A percentile compares a stretch with the other conserved stretches of the same genome.
These are phyloP conservation scores for Polylopha cassiicola DNA, from an alignment of 2,888 invertebrate species.

Conservation along the genomic window DNA sequence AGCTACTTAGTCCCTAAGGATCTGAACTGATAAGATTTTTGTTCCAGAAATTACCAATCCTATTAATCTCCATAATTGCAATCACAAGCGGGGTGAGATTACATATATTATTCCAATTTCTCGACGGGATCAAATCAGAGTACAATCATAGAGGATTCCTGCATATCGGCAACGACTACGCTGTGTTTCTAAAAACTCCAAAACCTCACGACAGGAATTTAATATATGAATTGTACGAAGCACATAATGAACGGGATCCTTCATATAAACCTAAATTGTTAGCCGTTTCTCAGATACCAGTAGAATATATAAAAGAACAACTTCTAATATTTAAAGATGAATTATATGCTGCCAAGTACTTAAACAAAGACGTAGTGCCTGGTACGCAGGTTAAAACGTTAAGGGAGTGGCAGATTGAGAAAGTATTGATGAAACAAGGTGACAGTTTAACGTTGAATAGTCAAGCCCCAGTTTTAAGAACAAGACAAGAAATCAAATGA, in stretches of 20 bases:
- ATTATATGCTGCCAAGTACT: slow-evolving; percentile 51
- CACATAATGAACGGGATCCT: slow-evolving; percentile 44
- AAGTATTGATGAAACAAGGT: slow-evolving; percentile 35
- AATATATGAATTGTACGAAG: slow-evolving; percentile 59
- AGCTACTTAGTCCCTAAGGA: slow-evolving; percentile 10
- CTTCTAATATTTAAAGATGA: slow-evolving; percentile 47
- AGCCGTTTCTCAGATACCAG: slow-evolving; percentile 57
- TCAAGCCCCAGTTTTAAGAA: slow-evolving; percentile 40
- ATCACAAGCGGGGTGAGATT: slow-evolving; percentile 45
- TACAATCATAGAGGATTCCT: slow-evolving; percentile 51
- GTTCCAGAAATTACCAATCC: slow-evolving; percentile 36
- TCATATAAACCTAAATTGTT: slow-evolving; percentile 46
- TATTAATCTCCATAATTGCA: slow-evolving; percentile 27
- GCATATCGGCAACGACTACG: slow-evolving; percentile 59
- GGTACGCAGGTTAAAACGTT: slow-evolving; percentile 57
- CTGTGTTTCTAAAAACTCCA: slow-evolving; percentile 50
- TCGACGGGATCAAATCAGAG: slow-evolving; percentile 58
- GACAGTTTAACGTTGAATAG: slow-evolving; percentile 30
- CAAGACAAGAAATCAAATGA: no score
- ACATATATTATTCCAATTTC: slow-evolving; percentile 53
- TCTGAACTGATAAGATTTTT: slow-evolving; percentile 10
- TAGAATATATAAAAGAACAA: slow-evolving; percentile 56
- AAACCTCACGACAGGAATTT: slow-evolving; percentile 51
- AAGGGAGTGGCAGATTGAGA: slow-evolving; percentile 64
- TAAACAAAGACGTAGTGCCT: slow-evolving; percentile 48